Conservation (phyloP, 2,888 invertebrate species). For the Endotricha flammealis region DNA sequence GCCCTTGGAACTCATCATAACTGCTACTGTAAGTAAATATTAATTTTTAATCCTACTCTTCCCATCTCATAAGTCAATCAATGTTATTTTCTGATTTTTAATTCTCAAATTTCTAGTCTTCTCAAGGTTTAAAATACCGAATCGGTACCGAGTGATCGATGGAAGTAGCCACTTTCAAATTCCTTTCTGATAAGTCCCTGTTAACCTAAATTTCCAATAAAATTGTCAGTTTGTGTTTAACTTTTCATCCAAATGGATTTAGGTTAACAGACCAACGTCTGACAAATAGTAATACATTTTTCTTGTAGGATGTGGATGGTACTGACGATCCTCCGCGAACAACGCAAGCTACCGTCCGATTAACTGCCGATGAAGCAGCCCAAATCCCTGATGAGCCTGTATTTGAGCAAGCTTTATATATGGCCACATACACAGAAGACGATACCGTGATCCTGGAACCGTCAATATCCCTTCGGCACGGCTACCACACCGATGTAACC, state of each 20-base stretch:
- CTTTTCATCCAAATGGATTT: too few relatives aligned
- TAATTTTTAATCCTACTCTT: not conserved
- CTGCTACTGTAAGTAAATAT: conserved; percentile 53
- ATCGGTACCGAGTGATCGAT: too few relatives aligned
- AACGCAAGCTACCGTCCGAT: conserved; percentile 39
- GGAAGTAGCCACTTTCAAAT: too few relatives aligned
- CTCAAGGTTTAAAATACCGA: too few relatives aligned
- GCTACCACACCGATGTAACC: conserved; percentile 46
- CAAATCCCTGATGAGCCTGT: conserved; percentile 62
- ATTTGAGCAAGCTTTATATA: conserved; percentile 62
- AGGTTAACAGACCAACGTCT: too few relatives aligned
- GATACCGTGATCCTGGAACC: conserved; percentile 36
- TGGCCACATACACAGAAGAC: conserved; percentile 51
- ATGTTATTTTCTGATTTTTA: too few relatives aligned
- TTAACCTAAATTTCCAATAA: too few relatives aligned
- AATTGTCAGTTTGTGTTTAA: too few relatives aligned
- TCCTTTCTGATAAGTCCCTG: too few relatives aligned
- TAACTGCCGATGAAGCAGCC: conserved; percentile 49
- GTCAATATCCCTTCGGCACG: conserved; percentile 44
- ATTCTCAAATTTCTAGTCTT: too few relatives aligned
- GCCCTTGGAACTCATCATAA: conserved; percentile 44
- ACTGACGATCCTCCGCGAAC: conserved; percentile 44
- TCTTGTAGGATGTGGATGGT: conserved; percentile 51
- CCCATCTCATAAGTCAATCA: too few relatives aligned
- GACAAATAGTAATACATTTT: too few relatives aligned